Evolutionary conservation across 2,113 vertebrate genomes (phyloP), one percentile per base, ranked within the genome.

Genomic region (Mohoua ochrocephala): DNA sequence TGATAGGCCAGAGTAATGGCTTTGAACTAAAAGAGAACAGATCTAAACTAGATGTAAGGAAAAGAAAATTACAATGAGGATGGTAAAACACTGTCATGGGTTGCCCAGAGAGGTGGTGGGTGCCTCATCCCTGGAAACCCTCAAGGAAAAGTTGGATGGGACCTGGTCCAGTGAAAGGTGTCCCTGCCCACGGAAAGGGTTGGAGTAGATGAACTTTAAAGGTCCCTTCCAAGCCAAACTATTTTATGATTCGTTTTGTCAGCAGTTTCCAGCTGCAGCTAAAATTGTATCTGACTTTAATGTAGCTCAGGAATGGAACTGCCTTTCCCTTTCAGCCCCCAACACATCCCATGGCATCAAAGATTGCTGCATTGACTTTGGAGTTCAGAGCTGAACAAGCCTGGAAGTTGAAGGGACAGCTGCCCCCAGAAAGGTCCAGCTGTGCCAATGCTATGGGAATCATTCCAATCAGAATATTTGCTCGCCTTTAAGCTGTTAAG

Each of bases 11-110:
- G 17, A 8, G 7, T 11, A 33, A 39, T 39, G 21, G 11, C 27
- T 83, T 83, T 50, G 28, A 78, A 24, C 13, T 35, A 24, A 65
- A 54, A 23, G 8, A 65, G 10, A 9, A 11, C 6, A 27, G 9
- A 21, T 54, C 77, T 39, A 28, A 4, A 22, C 4, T 6, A 22
- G 24, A 9, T 35, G 7, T 1, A 44, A 37, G 28, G 35, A 60
- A 45, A 57, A 10, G 11, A 15, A 13, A 35, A 33, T 50, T 6
- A 39, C 1, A 8, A 0, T 15, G 19, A 37, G 3, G 3, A 7
- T 54, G 41, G 5, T 60, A 15, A 49, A 76, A 15, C 33, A 9
- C 6, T 39, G 15, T 2, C 8, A 2, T 10, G 26, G 24, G 2
- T 11, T 67, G 12, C 53, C 5, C 24, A 31, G 35, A 28, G 23